Evolutionary conservation across 1,140 invertebrate genomes (phyloP), one percentile per base, ranked within the genome.

Genomic region (Adelges cooleyi): DNA sequence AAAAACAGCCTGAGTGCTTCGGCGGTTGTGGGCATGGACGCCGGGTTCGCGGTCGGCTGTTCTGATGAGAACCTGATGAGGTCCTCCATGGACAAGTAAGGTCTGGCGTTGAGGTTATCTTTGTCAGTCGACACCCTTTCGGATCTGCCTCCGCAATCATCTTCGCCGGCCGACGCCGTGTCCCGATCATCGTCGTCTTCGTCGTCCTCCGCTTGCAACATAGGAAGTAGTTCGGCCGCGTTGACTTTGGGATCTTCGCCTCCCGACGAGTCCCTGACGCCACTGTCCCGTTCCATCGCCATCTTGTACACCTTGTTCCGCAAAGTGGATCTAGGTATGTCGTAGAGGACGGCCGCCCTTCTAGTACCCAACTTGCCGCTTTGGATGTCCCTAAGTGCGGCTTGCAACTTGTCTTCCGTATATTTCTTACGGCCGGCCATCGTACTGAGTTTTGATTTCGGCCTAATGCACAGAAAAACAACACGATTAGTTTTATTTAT

Each of bases 301-400:
- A 91, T 77, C 75, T 93, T 94, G 79, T 90, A 94, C 71, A 89
- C 84, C 79, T 97, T 97, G 78, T 96, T 96, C 44, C 93, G 81
- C 6, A 98, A 80, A 2, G 93, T 96, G 59, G 93, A 95, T 59
- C 94, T 81, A 4, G 94, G 94, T 73, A 97, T 95, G 66, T 92
- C 92, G 75, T 97, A 97, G 67, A 95, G 86, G 27, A 91, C 90
- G 36, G 94, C 90, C 1, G 93, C 92, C 67, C 94, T 81, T 33
- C 93, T 77, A 1, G 92, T 95, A 50, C 92, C 93, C 65, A 97
- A 78, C 73, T 91, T 90, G 5, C 92, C 92, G 72, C 85, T 88
- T 73, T 93, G 86, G 71, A 97, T 95, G 75, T 96, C 93, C 67
- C 88, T 80, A 46, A 97, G 80, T 9, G 92, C 92, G 15, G 86